phyloP scores from a whole-genome alignment of 2,888 invertebrate species.

The Calephelis perditalis region DNA sequence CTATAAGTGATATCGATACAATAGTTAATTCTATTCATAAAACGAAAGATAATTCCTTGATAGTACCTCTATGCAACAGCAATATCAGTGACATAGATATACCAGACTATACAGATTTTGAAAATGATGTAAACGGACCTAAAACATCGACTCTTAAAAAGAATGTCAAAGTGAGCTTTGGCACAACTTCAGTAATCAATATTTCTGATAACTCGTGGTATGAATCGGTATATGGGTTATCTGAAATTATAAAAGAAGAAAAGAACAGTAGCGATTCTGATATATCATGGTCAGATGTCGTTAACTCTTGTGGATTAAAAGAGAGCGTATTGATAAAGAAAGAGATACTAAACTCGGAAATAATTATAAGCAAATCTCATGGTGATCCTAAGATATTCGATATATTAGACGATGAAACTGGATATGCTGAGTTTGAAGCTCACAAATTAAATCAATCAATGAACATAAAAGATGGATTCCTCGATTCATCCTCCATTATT shows the following conservation, averaged over 20 bases:
- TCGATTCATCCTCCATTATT: constrained; percentile 33
- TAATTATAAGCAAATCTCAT: constrained; percentile 50
- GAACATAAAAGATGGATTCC: constrained; percentile 51
- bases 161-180: constrained; percentile 41
- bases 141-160: constrained; percentile 57
- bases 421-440: constrained; percentile 57
- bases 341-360: constrained; percentile 41
- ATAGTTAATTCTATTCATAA: background rate
- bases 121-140: constrained; percentile 40
- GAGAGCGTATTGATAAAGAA: constrained; percentile 40
- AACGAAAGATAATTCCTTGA: constrained; percentile 31
- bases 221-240: constrained; percentile 60
- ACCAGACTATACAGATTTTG: constrained; percentile 56
- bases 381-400: constrained; percentile 38
- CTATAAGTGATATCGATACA: constrained; percentile 38
- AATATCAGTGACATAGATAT: constrained; percentile 47
- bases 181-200: constrained; percentile 34
- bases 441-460: constrained; percentile 57
- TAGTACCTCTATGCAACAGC: constrained; percentile 29
- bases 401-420: constrained; percentile 40
- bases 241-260: constrained; percentile 39
- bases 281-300: constrained; percentile 57
- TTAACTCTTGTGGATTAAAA: constrained; percentile 45
- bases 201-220: constrained; percentile 48
- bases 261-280: constrained; percentile 16